phyloP scores from a whole-genome alignment of 2,888 invertebrate species.

The Drosophila tanythrix region DNA sequence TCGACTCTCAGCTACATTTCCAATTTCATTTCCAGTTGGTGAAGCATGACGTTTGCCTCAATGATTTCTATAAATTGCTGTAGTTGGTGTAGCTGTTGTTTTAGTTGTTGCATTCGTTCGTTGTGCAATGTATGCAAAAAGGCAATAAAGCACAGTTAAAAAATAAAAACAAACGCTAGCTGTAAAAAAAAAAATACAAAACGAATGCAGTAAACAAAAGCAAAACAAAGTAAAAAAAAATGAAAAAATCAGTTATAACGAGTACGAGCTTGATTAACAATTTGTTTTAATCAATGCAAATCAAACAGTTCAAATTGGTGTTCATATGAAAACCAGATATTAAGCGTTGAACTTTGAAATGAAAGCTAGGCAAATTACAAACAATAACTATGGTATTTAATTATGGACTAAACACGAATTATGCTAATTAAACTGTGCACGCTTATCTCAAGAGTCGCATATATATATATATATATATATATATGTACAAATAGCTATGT shows the following conservation, averaged over 20 bases:
- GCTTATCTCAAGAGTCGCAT: neutral
- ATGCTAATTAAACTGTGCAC: neutral
- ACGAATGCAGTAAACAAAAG: neutral
- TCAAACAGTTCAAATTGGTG: constrained; percentile 43
- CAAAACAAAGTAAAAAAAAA: neutral
- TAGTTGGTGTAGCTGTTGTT: constrained; percentile 10
- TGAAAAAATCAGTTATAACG: constrained; percentile 24
- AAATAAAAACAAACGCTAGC: neutral
- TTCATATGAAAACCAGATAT: constrained; percentile 6
- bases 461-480: neutral
- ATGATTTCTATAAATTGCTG: constrained; percentile 36
- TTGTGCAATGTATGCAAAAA: constrained; percentile 23
- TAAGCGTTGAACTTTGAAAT: constrained; percentile 3
- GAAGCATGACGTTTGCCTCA: constrained; percentile 46
- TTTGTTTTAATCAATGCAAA: constrained; percentile 52
- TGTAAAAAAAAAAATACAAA: neutral
- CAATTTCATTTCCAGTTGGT: constrained; percentile 35
- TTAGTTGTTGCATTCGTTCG: constrained; percentile 11
- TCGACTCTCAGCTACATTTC: constrained; percentile 23
- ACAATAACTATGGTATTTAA: neutral
- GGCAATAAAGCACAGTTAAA: neutral
- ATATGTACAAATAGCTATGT: neutral
- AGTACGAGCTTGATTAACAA: constrained; percentile 17
- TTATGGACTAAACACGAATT: neutral
- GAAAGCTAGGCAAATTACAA: neutral